These are phyloP conservation scores for Acanthopagrus latus DNA, from an alignment of 2,797 vertebrate species.

Conservation along the genomic window DNA sequence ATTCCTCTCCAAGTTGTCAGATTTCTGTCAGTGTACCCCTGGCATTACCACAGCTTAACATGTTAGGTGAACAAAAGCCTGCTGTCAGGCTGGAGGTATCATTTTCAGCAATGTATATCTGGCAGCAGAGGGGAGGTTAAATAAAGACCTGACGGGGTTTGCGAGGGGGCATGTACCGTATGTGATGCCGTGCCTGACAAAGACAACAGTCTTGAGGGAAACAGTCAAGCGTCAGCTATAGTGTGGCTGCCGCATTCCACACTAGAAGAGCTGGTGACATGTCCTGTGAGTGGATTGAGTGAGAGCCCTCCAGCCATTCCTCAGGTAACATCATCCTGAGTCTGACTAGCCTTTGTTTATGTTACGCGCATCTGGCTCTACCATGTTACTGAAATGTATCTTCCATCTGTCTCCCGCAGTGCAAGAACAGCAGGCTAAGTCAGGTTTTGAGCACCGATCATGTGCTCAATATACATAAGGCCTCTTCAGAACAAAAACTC, in stretches of 20 bases:
- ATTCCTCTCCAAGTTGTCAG: constrained; percentile 29
- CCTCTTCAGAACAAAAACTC: constrained; percentile 50
- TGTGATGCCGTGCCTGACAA: constrained; percentile 27
- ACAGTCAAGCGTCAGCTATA: constrained; percentile 41
- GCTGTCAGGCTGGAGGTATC: constrained; percentile 49
- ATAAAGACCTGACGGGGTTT: constrained; percentile 49
- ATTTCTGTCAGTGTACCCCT: constrained; percentile 51
- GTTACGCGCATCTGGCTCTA: constrained; percentile 51
- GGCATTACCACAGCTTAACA: constrained; percentile 56
- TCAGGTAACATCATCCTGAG: constrained; percentile 75
- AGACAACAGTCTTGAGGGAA: constrained; percentile 58
- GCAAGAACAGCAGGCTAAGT: constrained; percentile 52
- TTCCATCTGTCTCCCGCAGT: constrained; percentile 42
- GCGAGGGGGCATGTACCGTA: constrained; percentile 25
- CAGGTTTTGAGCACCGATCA: constrained; percentile 38
- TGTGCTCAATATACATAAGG: constrained; percentile 40
- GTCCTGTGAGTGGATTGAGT: constrained; percentile 62
- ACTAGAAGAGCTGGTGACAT: constrained; percentile 58
- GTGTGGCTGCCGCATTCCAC: constrained; percentile 54
- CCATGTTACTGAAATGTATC: constrained; percentile 70
- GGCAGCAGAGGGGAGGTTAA: constrained; percentile 44
- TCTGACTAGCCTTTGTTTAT: constrained; percentile 67
- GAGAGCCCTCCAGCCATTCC: constrained; percentile 67
- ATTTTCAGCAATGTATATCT: constrained; percentile 44
- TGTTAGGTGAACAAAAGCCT: constrained; percentile 62